Percentiles rank a stretch among this genome's conserved stretches.
These are phyloP conservation scores for Matsumyia berberina DNA, from an alignment of 2,888 invertebrate species.

Conservation along the genomic window DNA sequence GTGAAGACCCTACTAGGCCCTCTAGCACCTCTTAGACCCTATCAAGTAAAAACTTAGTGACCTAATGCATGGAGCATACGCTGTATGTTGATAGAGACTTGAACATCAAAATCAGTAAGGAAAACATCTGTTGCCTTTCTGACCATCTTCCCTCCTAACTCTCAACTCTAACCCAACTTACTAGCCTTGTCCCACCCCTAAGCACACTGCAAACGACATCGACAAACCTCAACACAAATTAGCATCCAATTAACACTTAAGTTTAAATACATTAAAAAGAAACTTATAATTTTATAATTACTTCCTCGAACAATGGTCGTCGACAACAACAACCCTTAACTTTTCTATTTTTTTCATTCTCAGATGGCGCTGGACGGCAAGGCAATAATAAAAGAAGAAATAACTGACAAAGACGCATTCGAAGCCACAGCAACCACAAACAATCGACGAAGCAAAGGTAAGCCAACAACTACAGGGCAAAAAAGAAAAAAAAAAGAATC, in stretches of 20 bases:
- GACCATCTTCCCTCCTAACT: too few relatives aligned
- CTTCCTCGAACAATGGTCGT: neutral
- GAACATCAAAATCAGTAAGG: too few relatives aligned
- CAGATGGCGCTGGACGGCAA: conserved; percentile 87
- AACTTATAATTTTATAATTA: conserved; percentile 28
- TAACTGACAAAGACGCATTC: conserved; percentile 85
- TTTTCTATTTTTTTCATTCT: conserved; percentile 1
- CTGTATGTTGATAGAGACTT: too few relatives aligned
- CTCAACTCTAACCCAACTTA: too few relatives aligned
- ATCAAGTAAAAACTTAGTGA: too few relatives aligned
- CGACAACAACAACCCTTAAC: neutral
- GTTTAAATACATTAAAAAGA: neutral
- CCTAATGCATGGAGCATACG: too few relatives aligned
- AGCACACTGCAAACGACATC: too few relatives aligned
- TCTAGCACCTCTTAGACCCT: too few relatives aligned
- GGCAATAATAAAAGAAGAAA: conserved; percentile 87
- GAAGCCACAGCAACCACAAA: conserved; percentile 81
- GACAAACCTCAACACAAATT: neutral
- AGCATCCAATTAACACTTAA: neutral
- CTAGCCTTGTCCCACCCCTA: too few relatives aligned
- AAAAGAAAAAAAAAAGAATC: conserved; percentile 5
- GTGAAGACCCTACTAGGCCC: too few relatives aligned
- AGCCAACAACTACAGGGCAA: conserved; percentile 52
- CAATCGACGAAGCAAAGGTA: conserved; percentile 81
- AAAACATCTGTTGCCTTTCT: too few relatives aligned